Percentiles rank a stretch among this genome's conserved stretches.
These are phyloP conservation scores for Microtus ochrogaster DNA, from an alignment of 2,113 vertebrate genomes.

Conservation along the genomic window DNA sequence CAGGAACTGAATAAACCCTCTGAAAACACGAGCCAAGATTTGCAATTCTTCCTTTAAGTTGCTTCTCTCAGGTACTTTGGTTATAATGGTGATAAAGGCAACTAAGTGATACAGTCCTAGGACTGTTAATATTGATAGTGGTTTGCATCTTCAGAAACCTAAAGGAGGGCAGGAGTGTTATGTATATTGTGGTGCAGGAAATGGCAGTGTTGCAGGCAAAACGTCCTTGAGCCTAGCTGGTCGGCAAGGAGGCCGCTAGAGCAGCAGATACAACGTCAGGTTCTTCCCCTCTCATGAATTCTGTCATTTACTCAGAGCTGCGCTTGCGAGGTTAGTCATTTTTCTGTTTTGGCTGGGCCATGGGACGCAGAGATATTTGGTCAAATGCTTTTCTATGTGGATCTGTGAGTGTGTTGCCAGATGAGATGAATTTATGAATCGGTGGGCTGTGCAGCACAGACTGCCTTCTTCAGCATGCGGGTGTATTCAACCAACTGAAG, in stretches of 20 bases:
- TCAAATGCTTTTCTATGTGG: background rate
- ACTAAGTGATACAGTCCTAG: background rate
- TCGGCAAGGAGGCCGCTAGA: no score
- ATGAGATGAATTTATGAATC: background rate
- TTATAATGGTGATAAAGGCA: background rate
- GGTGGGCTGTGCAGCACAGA: background rate
- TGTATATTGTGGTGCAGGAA: background rate
- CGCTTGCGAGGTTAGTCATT: background rate
- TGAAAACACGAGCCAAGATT: background rate
- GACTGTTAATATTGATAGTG: background rate
- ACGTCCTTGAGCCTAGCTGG: background rate
- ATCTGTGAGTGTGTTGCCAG: background rate
- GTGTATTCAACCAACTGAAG: background rate
- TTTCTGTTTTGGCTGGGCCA: background rate
- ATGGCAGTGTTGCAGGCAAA: background rate
- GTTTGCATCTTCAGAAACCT: background rate
- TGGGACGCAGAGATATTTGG: background rate
- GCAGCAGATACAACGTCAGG: background rate
- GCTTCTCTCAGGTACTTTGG: background rate
- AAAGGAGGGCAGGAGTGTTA: background rate
- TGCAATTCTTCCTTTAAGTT: background rate
- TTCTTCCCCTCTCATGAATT: background rate
- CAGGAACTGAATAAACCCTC: background rate
- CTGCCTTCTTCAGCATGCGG: background rate
- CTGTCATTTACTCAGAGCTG: background rate